Evolutionary conservation across 2,888 invertebrate genomes (phyloP).

Genomic region (Melanostoma scalare): DNA sequence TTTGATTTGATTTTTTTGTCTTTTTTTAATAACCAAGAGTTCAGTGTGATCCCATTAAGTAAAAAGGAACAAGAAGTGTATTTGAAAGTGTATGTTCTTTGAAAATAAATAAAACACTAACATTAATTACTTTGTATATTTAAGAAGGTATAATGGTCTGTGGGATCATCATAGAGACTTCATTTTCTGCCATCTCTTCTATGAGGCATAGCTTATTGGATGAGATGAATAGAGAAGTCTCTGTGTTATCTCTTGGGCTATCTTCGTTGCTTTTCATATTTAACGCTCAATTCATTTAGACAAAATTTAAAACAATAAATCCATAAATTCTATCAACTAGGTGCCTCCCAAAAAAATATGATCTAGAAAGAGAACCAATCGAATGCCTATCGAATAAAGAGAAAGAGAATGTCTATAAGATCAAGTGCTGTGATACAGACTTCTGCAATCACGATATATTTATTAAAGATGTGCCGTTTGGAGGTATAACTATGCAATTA

Average conservation of each 20-base stretch:
- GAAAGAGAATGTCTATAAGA: slow-evolving; percentile 80
- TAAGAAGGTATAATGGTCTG: slow-evolving; percentile 28
- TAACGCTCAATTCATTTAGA: slow-evolving; percentile 14
- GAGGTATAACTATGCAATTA: slow-evolving; percentile 77
- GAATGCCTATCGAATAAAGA: slow-evolving; percentile 81
- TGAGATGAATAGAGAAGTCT: no score
- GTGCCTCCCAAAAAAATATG: slow-evolving; percentile 81
- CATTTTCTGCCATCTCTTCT: not conserved
- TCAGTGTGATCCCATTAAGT: slow-evolving; percentile 47
- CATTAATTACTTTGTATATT: slow-evolving; percentile 5
- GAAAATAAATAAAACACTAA: slow-evolving; percentile 50
- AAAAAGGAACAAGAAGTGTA: slow-evolving; percentile 6
- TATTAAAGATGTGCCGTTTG: slow-evolving; percentile 80
- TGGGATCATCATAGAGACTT: slow-evolving; percentile 33
- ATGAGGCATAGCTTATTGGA: not conserved
- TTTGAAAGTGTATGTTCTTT: slow-evolving; percentile 46
- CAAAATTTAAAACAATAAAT: slow-evolving; percentile 14
- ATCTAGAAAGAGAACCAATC: slow-evolving; percentile 81
- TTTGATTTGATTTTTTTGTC: slow-evolving; percentile 47
- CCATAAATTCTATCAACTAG: slow-evolving; percentile 75
- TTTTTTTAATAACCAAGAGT: slow-evolving; percentile 62
- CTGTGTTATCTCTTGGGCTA: no score
- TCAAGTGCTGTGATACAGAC: slow-evolving; percentile 82
- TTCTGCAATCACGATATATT: slow-evolving; percentile 82
- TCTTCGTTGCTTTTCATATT: slow-evolving; percentile 1